Base-by-base conservation (phyloP, 2,888 invertebrate species). In the Nomada hirtipes region DNA sequence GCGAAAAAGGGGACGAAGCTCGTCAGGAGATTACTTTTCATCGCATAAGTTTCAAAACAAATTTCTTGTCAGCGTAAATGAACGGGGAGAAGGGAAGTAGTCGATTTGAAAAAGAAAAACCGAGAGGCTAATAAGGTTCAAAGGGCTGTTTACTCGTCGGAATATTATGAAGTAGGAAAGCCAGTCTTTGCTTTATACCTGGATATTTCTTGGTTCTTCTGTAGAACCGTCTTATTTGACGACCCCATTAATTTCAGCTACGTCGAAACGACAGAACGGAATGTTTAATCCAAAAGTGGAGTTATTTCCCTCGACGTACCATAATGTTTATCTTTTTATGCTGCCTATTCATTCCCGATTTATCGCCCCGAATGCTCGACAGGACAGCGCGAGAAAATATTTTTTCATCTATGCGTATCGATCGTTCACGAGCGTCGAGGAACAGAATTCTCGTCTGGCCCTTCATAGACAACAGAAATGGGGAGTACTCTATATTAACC, bases 201-300 rank as follows among this genome's bases (percentile, higher is more conserved):
- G 26, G 59, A 36, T 7, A n/a, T 36, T 44, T 29, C 20, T 47
- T 50, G 60, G n/a, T 26, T 50, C 52, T 60, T 63, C 4, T 2
- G 11, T 7, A n/a, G 20, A 18, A 60, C 4, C 18, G 11, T 52
- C 68, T 67, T 61, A 55, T 75, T 71, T 29, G 47, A 29, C 26
- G 76, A 64, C 59, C 59, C 42, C 72, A 68, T 82, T 72, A 81
- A 81, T 71, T 82, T 76, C 75, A 15, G 36, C 63, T 11, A 29
- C 63, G 55, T 71, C 57, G 79, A 67, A 75, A 57, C 53, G 57
- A 36, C 44, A 23, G 20, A 18, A 18, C 26, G 47, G 9, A 7
- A 64, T 64, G 63, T 18, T n/a, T 44, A 60, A 60, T 36, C 50
- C 55, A 26, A 23, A 65, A 67, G 64, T n/a, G 18, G n/a, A 47